A percentile compares a stretch with the other conserved stretches of the same genome.
phyloP scores from a whole-genome alignment of 1,140 invertebrate genomes.

The Ladona fulva region DNA sequence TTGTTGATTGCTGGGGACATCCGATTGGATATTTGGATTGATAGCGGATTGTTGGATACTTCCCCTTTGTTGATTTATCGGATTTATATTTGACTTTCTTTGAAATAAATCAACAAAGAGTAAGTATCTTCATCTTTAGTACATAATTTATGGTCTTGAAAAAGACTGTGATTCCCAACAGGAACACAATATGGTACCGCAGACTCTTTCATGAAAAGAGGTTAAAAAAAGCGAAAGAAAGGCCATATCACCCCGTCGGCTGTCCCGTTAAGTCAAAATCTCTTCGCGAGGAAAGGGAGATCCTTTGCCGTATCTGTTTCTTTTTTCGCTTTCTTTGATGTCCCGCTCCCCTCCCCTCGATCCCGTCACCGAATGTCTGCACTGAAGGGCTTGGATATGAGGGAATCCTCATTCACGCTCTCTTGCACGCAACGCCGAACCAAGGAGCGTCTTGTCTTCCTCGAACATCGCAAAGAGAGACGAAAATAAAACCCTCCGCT shows the following conservation, averaged over 20 bases:
- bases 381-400: background rate
- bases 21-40: too few relatives aligned
- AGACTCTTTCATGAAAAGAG: background rate
- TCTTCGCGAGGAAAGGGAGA: conserved; percentile 3
- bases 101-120: too few relatives aligned
- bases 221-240: background rate
- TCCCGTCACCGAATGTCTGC: background rate
- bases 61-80: too few relatives aligned
- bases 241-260: background rate
- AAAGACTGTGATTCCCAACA: too few relatives aligned
- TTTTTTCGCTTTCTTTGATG: background rate
- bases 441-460: background rate
- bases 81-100: too few relatives aligned
- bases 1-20: too few relatives aligned
- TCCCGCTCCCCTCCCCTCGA: background rate
- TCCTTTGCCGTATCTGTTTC: background rate
- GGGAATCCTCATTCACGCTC: background rate
- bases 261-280: conserved; percentile 4
- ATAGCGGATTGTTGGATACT: too few relatives aligned
- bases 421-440: background rate
- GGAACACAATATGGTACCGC: background rate
- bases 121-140: too few relatives aligned
- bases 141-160: too few relatives aligned
- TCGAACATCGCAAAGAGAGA: background rate
- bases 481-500: background rate